A percentile compares a stretch with the other conserved stretches of the same genome.
phyloP scores from a whole-genome alignment of 2,113 vertebrate genomes.

The Psilopsiagon aurifrons region DNA sequence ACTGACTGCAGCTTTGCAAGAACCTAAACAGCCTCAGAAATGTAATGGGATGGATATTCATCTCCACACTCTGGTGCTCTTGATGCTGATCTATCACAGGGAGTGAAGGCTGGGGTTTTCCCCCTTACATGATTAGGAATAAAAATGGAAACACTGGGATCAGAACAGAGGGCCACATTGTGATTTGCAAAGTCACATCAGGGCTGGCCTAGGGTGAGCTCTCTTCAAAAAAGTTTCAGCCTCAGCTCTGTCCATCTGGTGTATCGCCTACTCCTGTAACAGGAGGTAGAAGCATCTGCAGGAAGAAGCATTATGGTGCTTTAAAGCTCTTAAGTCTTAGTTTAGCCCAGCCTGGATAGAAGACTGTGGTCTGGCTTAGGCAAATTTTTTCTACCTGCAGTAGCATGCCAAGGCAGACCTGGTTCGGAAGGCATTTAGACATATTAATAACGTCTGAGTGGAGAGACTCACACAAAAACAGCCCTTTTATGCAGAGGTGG shows the following conservation, averaged over 20 bases:
- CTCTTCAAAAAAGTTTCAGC: not conserved
- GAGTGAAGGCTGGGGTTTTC: not conserved
- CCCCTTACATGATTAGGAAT: not conserved
- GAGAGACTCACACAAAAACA: not conserved
- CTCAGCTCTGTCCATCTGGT: not conserved
- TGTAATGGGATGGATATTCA: not conserved
- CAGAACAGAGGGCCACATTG: not conserved
- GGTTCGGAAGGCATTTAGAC: not conserved
- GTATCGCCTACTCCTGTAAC: rapidly evolving
- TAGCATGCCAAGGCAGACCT: not conserved
- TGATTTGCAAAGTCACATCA: not conserved
- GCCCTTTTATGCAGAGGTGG: not conserved
- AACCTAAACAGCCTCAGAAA: not conserved
- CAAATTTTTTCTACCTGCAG: not conserved
- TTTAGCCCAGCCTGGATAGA: not conserved
- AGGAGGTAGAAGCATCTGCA: not conserved
- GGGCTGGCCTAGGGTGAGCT: not conserved
- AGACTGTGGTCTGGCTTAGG: not conserved
- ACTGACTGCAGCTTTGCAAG: not conserved
- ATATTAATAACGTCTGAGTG: not conserved
- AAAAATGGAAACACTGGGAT: not conserved
- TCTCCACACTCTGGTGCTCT: rapidly evolving
- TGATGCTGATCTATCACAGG: not conserved
- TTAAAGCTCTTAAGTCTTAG: not conserved
- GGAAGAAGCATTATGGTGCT: rapidly evolving